Percentiles rank a stretch among this genome's conserved stretches.
These are phyloP conservation scores for Labroides dimidiatus DNA, from an alignment of 2,797 vertebrate species.

Conservation along the genomic window DNA sequence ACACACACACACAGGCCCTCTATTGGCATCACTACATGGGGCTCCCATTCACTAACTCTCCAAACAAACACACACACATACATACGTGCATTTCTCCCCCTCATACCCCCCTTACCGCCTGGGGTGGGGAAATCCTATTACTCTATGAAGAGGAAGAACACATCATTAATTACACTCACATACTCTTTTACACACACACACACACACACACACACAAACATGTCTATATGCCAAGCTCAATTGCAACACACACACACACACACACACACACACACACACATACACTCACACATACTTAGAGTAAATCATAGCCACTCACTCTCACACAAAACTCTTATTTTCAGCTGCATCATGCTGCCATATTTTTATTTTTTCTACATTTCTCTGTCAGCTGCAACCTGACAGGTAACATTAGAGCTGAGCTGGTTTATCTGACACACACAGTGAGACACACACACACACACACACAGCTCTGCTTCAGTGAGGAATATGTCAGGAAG, in stretches of 20 bases:
- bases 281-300: conserved; percentile 14
- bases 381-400: conserved; percentile 50
- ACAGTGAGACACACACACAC: conserved; percentile 4
- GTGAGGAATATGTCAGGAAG: conserved; percentile 51
- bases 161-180: conserved; percentile 93
- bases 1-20: conserved; percentile 24
- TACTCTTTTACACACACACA: conserved; percentile 73
- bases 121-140: conserved; percentile 95
- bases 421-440: conserved; percentile 42
- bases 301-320: conserved; percentile 13
- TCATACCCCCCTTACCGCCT: conserved; percentile 72
- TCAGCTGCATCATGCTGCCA: conserved; percentile 36
- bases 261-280: conserved; percentile 40
- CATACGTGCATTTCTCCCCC: conserved; percentile 50
- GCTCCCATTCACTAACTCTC: conserved; percentile 69
- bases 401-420: conserved; percentile 59
- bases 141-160: conserved; percentile 83
- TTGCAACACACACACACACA: conserved; percentile 49
- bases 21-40: conserved; percentile 70
- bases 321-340: conserved; percentile 36
- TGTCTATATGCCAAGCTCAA: conserved; percentile 1
- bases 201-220: conserved; percentile 74
- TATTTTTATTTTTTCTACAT: conserved; percentile 43
- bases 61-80: conserved; percentile 45
- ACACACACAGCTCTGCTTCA: conserved; percentile 15